These are phyloP conservation scores for Myotis daubentonii DNA, from an alignment of 2,797 vertebrate species.

Conservation along the genomic window DNA sequence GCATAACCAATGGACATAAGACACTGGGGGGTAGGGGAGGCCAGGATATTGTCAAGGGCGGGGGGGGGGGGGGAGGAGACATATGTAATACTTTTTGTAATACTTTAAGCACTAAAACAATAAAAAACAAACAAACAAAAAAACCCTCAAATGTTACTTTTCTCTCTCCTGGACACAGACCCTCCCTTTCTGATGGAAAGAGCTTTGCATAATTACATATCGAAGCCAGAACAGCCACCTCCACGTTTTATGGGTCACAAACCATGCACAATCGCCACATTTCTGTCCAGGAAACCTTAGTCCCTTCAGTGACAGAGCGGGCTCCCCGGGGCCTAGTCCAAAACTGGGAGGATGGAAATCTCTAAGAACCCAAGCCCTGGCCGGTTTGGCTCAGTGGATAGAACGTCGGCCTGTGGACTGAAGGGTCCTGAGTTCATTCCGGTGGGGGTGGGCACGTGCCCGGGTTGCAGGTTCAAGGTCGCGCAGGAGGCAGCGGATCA, in stretches of 20 bases:
- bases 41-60: too few species aligned
- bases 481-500: too few species aligned
- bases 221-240: constrained; percentile 99
- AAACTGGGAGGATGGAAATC: constrained; percentile 92
- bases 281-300: constrained; percentile 98
- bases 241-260: constrained; percentile 99
- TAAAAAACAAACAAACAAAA: too few species aligned
- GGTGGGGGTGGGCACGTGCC: too few species aligned
- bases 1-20: too few species aligned
- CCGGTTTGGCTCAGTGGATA: constrained; percentile 78
- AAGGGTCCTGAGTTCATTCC: too few species aligned
- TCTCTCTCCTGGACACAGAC: constrained; percentile 87
- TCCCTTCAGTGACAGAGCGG: constrained; percentile 92
- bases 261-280: constrained; percentile 99
- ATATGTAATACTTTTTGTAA: too few species aligned
- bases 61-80: too few species aligned
- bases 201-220: constrained; percentile 99
- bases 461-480: too few species aligned
- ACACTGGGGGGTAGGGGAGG: too few species aligned
- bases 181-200: constrained; percentile 96
- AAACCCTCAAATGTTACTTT: constrained; percentile 85
- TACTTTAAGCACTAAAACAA: too few species aligned
- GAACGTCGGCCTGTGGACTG: too few species aligned
- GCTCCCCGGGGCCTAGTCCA: constrained; percentile 92
- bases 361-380: constrained; percentile 89